phyloP scores from a whole-genome alignment of 2,888 invertebrate genomes.

The Drosophila neonasuta region DNA sequence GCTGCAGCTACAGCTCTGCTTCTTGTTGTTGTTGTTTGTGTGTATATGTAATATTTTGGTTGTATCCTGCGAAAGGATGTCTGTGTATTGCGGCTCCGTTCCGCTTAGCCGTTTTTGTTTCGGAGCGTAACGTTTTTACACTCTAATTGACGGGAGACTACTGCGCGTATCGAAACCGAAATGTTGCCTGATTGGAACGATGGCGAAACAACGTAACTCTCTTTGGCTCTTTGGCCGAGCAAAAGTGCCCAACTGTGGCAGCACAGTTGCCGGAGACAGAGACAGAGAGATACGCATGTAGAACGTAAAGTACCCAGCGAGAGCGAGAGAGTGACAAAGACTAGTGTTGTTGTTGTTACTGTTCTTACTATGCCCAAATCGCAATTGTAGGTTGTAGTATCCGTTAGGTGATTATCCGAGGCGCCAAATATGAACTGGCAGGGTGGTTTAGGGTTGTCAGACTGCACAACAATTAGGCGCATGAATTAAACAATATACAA shows the following conservation, averaged over 20 bases:
- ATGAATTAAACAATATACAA: neutral
- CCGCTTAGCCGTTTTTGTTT: slow-evolving; percentile 50
- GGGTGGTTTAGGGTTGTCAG: slow-evolving; percentile 45
- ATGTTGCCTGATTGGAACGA: slow-evolving; percentile 50
- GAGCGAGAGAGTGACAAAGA: slow-evolving; percentile 21
- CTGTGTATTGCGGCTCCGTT: slow-evolving; percentile 61
- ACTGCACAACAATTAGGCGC: too few relatives aligned
- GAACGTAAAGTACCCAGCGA: neutral
- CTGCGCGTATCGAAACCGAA: slow-evolving; percentile 62
- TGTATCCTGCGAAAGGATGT: slow-evolving; percentile 74
- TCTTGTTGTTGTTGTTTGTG: slow-evolving; percentile 39
- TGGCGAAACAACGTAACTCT: slow-evolving; percentile 29
- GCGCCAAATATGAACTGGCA: slow-evolving; percentile 60
- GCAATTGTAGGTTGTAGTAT: slow-evolving; percentile 35
- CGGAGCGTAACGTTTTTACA: slow-evolving; percentile 71
- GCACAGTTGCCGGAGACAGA: slow-evolving; percentile 24
- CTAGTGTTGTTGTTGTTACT: slow-evolving; percentile 11
- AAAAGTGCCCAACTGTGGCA: slow-evolving; percentile 44
- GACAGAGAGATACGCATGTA: slow-evolving; percentile 5
- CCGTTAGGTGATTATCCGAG: slow-evolving; percentile 61
- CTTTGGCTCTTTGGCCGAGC: slow-evolving; percentile 28
- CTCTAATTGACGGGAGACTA: slow-evolving; percentile 81
- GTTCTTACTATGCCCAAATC: slow-evolving; percentile 33
- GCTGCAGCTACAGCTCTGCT: slow-evolving; percentile 10
- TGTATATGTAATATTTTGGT: slow-evolving; percentile 72